phyloP scores from a whole-genome alignment of 1,140 invertebrate genomes.

The Anthonomus grandis region DNA sequence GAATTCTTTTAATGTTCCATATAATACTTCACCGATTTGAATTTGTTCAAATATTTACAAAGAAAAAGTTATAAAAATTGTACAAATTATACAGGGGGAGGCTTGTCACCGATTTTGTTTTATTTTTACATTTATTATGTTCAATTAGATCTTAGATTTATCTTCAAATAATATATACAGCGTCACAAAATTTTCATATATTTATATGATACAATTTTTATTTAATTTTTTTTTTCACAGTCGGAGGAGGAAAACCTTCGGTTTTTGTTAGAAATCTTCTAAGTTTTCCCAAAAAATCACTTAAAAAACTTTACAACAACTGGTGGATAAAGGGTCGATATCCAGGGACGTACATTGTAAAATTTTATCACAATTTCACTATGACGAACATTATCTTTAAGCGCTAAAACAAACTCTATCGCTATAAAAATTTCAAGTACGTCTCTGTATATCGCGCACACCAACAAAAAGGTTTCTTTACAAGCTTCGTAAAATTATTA shows the following conservation, averaged over 20 bases:
- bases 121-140: too few species aligned
- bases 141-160: conserved; percentile 28
- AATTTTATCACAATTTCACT: too few species aligned
- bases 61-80: conserved; percentile 28
- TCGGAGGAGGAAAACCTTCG: too few species aligned
- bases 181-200: conserved; percentile 17
- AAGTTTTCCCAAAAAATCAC: conserved; percentile 13
- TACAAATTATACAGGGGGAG: conserved; percentile 26
- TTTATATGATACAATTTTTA: conserved; percentile 26
- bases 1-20: conserved; percentile 34
- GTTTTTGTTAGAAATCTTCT: conserved; percentile 24
- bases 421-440: too few species aligned
- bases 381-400: too few species aligned
- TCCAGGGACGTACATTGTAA: too few species aligned
- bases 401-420: too few species aligned
- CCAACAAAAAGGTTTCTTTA: conserved; percentile 16
- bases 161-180: conserved; percentile 36
- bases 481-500: conserved; percentile 17
- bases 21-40: conserved; percentile 34
- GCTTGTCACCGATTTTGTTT: too few species aligned
- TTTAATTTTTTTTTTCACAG: conserved; percentile 23
- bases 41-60: conserved; percentile 32
- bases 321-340: too few species aligned
- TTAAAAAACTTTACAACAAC: conserved; percentile 25
- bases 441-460: too few species aligned